Percentiles rank a stretch among this genome's conserved stretches.
Conservation (phyloP, 2,888 invertebrate species). For the Noctua janthina region DNA sequence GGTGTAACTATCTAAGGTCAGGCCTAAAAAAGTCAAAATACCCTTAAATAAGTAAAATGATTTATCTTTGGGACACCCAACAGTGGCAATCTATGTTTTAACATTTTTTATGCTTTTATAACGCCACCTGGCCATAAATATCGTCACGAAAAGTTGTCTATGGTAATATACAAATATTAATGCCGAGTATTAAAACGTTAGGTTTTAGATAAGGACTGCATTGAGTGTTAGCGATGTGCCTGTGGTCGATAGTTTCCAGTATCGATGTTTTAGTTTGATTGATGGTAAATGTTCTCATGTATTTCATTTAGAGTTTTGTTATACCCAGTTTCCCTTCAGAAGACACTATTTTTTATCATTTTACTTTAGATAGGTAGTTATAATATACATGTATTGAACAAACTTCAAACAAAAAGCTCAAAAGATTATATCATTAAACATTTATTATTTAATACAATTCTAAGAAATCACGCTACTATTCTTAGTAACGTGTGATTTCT, state of each 20-base stretch:
- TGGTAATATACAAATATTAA: slow-evolving; percentile 81
- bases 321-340: not conserved
- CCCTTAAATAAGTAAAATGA: not conserved
- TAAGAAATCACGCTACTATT: no score
- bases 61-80: not conserved
- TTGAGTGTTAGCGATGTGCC: slow-evolving; percentile 73
- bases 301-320: not conserved
- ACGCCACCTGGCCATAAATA: slow-evolving; percentile 22
- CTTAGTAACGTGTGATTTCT: no score
- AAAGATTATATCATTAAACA: not conserved
- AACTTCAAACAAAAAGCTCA: not conserved
- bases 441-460: not conserved
- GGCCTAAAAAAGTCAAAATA: not conserved
- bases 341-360: not conserved
- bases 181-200: slow-evolving; percentile 79
- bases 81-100: not conserved
- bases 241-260: slow-evolving; percentile 51
- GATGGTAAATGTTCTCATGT: not conserved
- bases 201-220: slow-evolving; percentile 83
- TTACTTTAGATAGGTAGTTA: no score
- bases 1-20: not conserved
- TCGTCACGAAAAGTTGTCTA: slow-evolving; percentile 73
- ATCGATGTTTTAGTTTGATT: slow-evolving; percentile 59
- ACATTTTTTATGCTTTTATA: not conserved
- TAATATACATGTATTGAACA: not conserved